These are phyloP conservation scores for Villa cingulata DNA, from an alignment of 2,888 invertebrate genomes.

Conservation along the genomic window DNA sequence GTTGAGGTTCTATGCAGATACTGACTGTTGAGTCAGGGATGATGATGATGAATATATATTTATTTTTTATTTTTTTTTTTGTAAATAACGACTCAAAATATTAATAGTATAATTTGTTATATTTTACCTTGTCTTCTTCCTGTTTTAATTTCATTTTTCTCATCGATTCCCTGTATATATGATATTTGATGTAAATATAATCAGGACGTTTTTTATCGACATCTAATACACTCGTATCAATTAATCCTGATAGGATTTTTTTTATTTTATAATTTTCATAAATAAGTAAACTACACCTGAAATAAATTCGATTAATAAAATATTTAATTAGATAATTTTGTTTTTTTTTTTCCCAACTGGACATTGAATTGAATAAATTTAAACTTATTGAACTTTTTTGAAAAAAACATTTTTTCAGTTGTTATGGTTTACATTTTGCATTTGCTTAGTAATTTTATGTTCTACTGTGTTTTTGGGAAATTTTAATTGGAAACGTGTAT, in stretches of 20 bases:
- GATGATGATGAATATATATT: constrained; percentile 32
- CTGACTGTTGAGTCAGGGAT: constrained; percentile 41
- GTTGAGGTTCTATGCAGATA: constrained; percentile 56
- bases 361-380: too few species aligned
- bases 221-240: constrained; percentile 32
- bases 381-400: too few species aligned
- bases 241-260: constrained; percentile 30
- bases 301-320: too few species aligned
- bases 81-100: neutral
- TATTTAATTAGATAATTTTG: too few species aligned
- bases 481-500: too few species aligned
- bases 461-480: too few species aligned
- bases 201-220: constrained; percentile 35
- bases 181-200: constrained; percentile 44
- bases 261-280: constrained; percentile 29
- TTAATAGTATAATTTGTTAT: too few species aligned
- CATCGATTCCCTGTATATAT: constrained; percentile 35
- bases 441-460: too few species aligned
- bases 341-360: too few species aligned
- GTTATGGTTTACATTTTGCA: too few species aligned
- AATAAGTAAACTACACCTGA: constrained; percentile 28
- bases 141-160: constrained; percentile 27
- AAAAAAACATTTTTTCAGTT: too few species aligned
- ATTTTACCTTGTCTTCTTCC: constrained; percentile 27
- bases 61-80: neutral